phyloP scores from a whole-genome alignment of 2,797 vertebrate species.

The Sparidentex hasta region DNA sequence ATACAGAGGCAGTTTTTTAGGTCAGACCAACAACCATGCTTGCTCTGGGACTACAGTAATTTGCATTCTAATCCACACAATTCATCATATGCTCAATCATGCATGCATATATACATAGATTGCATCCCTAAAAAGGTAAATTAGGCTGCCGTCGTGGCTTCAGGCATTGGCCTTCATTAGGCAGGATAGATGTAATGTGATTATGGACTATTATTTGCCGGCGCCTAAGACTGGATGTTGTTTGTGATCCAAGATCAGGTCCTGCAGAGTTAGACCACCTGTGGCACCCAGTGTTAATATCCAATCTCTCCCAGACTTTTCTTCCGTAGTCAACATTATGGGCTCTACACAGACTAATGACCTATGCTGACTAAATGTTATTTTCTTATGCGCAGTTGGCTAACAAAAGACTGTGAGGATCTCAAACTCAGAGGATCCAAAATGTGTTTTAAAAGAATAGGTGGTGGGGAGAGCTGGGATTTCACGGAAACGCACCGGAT shows the following conservation, averaged over 20 bases:
- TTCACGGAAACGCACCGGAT: conserved; percentile 23
- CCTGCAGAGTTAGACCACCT: conserved; percentile 54
- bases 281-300: conserved; percentile 13
- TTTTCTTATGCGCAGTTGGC: conserved; percentile 46
- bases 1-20: conserved; percentile 12
- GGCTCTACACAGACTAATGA: conserved; percentile 58
- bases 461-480: not conserved
- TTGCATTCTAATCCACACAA: conserved; percentile 31
- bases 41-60: conserved; percentile 10
- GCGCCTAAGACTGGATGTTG: not conserved
- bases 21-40: conserved; percentile 5
- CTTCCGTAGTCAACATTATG: conserved; percentile 22
- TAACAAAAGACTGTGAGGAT: conserved; percentile 35
- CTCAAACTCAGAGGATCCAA: conserved; percentile 25
- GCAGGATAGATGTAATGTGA: conserved; percentile 35
- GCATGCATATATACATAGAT: conserved; percentile 40
- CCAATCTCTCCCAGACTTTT: not conserved
- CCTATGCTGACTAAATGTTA: conserved; percentile 42
- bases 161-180: conserved; percentile 45
- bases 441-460: conserved; percentile 29
- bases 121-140: conserved; percentile 21
- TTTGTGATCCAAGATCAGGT: conserved; percentile 27
- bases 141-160: conserved; percentile 26
- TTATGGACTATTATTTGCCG: conserved; percentile 38
- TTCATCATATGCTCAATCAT: conserved; percentile 50